Evolutionary conservation across 2,888 invertebrate genomes (phyloP), one percentile per base, ranked within the genome.

Genomic region (Uloborus plumipes): DNA sequence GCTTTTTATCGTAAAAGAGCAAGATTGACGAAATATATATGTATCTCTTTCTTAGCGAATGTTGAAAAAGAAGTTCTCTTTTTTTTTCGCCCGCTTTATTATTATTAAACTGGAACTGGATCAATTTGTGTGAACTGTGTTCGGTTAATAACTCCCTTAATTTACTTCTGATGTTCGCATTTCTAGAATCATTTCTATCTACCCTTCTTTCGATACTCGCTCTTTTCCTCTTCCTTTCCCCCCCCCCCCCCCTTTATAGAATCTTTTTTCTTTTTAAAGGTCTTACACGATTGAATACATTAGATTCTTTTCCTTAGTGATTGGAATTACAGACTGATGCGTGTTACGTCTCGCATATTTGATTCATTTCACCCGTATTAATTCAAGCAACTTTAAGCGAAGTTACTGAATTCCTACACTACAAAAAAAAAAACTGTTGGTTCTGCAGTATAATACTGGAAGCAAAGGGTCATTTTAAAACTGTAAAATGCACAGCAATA

Each of bases 121-220:
- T 73, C 79, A 73, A 79, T 79, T 79, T 67, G 67, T 61, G 73
- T 61, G 73, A 72, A 73, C 67, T 61, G 73, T 61, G 67, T 55
- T 67, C 79, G 61, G 61, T 73, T 80, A 80, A 80, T 80, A 80
- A 73, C 79, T 73, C 73, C 55, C 69, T 69, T 80, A 80, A 80
- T 80, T 80, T 72, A 64, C 69, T 73, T 80, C 79, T 80, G 66
- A 67, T 75, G 66, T 67, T 69, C 69, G 58, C 15, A n/a, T 69
- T 47, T 47, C 31, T 20, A 7, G 58, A 69, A 58, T n/a, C 55
- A 67, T 67, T 67, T 31, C 13, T 51, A 53, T 55, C 62, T 39
- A 64, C 13, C 22, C 22, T 64, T 64, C 64, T 18, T 20, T 64
- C 26, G n/a, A 47, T 62, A 31, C 20, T 20, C 39, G 2, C 14